phyloP scores from a whole-genome alignment of 2,113 vertebrate species.

The zebrafish (Danio rerio) region GRCz12tu NC_133177.1:50684001-50684500 shows the following conservation, averaged over 20 bases:
- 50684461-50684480: no score
- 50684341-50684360: no score
- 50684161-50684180: background rate
- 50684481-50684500: no score
- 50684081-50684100: slow-evolving; percentile 30
- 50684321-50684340: no score
- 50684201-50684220: background rate
- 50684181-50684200: background rate
- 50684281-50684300: background rate
- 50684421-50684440: no score
- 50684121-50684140: background rate
- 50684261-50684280: background rate
- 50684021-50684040: slow-evolving; percentile 45
- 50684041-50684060: slow-evolving; percentile 45
- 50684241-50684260: background rate
- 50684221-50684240: background rate
- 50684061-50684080: slow-evolving; percentile 10
- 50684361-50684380: no score
- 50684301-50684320: background rate
- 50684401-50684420: no score
- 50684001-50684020: slow-evolving; percentile 29
- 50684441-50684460: no score
- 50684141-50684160: slow-evolving; percentile 1
- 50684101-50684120: background rate
- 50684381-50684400: no score